Conservation (phyloP, 2,797 vertebrate genomes). For the Lithobates pipiens region DNA sequence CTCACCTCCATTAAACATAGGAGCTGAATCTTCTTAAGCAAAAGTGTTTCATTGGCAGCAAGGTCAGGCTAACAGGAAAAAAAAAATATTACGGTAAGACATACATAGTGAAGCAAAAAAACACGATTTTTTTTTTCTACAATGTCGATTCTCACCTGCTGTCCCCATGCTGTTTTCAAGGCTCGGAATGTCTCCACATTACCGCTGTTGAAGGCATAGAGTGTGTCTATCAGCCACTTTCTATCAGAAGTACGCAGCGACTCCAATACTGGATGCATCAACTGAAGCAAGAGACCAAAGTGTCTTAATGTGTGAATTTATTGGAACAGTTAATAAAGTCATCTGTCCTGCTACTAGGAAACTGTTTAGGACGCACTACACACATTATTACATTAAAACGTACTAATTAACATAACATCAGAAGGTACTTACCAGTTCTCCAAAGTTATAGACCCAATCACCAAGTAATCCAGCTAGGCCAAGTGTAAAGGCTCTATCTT, state of each 20-base stretch:
- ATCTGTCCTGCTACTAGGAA: too few species aligned
- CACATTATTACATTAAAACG: too few species aligned
- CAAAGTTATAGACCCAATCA: constrained; percentile 97
- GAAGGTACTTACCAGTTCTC: constrained; percentile 86
- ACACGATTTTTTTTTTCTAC: not conserved
- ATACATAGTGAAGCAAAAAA: not conserved
- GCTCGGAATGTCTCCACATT: constrained; percentile 95
- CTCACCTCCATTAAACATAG: constrained; percentile 97
- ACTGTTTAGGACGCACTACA: too few species aligned
- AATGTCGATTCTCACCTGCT: constrained; percentile 82
- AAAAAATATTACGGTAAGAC: not conserved
- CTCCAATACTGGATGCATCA: constrained; percentile 97
- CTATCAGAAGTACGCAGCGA: constrained; percentile 91
- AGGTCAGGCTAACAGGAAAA: constrained; percentile 85
- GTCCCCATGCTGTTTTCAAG: constrained; percentile 92
- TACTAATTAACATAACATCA: not conserved
- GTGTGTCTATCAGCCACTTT: constrained; percentile 96
- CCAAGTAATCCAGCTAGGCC: constrained; percentile 93
- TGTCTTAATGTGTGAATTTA: too few species aligned
- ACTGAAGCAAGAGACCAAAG: constrained; percentile 71
- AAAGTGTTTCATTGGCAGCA: constrained; percentile 89
- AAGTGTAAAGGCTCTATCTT: constrained; percentile 94
- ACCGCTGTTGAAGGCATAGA: constrained; percentile 95
- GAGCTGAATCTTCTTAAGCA: constrained; percentile 96
- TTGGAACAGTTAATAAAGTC: too few species aligned